These are phyloP conservation scores for Pandion haliaetus DNA, from an alignment of 2,113 vertebrate species.

Conservation along the genomic window DNA sequence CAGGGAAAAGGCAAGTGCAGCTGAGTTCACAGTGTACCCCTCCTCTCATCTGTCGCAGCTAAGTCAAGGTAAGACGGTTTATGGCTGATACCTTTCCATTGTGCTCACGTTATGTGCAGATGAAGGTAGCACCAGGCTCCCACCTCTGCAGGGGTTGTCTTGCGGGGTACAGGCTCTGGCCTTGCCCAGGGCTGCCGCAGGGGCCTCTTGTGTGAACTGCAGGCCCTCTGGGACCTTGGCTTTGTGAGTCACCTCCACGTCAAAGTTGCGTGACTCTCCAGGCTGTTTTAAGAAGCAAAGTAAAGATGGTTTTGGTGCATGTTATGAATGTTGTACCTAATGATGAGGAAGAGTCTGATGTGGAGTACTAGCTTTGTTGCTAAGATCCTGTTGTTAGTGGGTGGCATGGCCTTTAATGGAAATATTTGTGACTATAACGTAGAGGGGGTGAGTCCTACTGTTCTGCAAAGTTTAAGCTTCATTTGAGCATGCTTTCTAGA, in stretches of 20 bases:
- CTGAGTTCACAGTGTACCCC: rapidly evolving
- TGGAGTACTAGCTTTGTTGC: neutral
- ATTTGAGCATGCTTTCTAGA: neutral
- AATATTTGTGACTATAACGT: rapidly evolving
- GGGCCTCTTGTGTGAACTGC: rapidly evolving
- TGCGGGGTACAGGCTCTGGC: neutral
- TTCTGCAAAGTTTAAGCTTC: neutral
- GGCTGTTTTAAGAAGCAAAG: neutral
- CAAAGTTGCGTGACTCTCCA: neutral
- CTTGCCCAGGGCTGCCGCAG: rapidly evolving
- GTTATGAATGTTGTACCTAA: neutral
- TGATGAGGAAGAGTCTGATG: neutral
- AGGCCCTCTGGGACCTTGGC: neutral
- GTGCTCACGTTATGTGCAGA: neutral
- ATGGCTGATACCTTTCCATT: rapidly evolving
- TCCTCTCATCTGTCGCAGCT: rapidly evolving
- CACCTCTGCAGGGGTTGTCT: neutral
- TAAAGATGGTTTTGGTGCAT: rapidly evolving
- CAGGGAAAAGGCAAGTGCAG: rapidly evolving
- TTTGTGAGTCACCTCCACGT: rapidly evolving
- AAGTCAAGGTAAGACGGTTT: neutral
- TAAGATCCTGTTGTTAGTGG: neutral
- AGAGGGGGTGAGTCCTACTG: neutral
- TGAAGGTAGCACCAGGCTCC: neutral
- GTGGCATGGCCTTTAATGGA: neutral